A percentile compares a stretch with the other conserved stretches of the same genome.
Conservation (phyloP, 2,113 vertebrate species). For the Xiphorhynchus elegans region DNA sequence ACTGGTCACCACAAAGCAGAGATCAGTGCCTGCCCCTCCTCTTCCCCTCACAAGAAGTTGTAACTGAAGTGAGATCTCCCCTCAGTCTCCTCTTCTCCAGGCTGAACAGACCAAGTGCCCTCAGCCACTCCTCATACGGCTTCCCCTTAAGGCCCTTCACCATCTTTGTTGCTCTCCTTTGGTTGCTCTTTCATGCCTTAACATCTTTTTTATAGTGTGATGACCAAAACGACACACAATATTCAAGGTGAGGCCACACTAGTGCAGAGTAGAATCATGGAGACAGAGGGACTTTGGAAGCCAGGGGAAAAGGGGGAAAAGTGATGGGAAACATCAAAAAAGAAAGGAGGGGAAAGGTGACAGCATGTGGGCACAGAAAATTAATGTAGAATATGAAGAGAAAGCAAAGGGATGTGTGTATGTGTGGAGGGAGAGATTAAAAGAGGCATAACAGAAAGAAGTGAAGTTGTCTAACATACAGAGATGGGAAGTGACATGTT, state of each 20-base stretch:
- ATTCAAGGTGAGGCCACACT: not conserved
- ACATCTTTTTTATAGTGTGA: not conserved
- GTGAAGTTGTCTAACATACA: constrained; percentile 41
- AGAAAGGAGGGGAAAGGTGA: not conserved
- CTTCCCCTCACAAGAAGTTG: not conserved
- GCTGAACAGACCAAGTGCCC: not conserved
- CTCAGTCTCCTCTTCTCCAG: not conserved
- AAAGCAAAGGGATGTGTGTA: not conserved
- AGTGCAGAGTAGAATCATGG: not conserved
- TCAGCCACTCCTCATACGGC: not conserved
- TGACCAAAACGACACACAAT: not conserved
- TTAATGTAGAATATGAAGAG: not conserved
- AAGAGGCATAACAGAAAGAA: constrained; percentile 28
- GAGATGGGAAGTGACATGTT: constrained; percentile 56
- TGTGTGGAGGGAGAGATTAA: not conserved
- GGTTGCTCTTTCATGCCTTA: not conserved
- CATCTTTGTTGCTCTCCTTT: not conserved
- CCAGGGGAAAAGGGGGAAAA: not conserved
- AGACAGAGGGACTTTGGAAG: not conserved
- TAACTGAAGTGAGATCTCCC: not conserved
- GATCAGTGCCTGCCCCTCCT: not conserved
- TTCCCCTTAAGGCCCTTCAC: not conserved
- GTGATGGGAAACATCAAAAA: not conserved
- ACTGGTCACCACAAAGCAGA: not conserved
- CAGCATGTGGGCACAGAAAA: not conserved